These are phyloP conservation scores for Chrysolina americana DNA, from an alignment of 2,888 invertebrate genomes.

Conservation along the genomic window DNA sequence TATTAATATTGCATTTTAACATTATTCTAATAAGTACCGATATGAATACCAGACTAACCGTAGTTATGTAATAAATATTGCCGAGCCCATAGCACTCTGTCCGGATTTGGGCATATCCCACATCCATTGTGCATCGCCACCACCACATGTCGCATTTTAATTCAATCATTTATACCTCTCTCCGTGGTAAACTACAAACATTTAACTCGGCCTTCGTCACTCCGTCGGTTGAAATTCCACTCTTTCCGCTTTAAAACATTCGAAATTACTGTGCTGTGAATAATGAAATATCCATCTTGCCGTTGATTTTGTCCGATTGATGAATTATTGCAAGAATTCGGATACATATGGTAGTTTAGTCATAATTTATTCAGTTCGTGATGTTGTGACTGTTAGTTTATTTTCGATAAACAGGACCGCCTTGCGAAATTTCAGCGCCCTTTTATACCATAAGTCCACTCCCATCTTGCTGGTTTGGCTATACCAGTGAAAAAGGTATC, in stretches of 20 bases:
- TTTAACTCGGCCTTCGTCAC: slow-evolving; percentile 8
- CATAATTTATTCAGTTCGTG: not conserved
- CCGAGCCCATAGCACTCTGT: not conserved
- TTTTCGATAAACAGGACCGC: not conserved
- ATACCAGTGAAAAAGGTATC: not conserved
- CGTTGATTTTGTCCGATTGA: not conserved
- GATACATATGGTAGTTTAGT: not conserved
- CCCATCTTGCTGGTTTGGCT: not conserved
- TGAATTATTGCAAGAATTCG: not conserved
- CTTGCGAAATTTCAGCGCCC: not conserved
- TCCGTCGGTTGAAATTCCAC: not conserved
- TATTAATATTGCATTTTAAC: too few relatives aligned
- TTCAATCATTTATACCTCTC: slow-evolving; percentile 21
- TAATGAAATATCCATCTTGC: not conserved
- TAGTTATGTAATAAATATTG: slow-evolving; percentile 6
- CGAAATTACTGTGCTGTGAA: not conserved
- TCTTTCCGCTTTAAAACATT: slow-evolving; percentile 12
- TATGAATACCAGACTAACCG: not conserved
- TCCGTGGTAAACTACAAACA: slow-evolving; percentile 1
- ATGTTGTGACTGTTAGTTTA: not conserved
- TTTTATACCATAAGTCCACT: not conserved
- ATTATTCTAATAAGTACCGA: not conserved
- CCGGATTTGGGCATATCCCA: slow-evolving; percentile 18
- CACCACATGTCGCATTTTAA: slow-evolving; percentile 19
- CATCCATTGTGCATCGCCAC: slow-evolving; percentile 7